Base-by-base conservation (phyloP, 1,140 invertebrate genomes). In the fruit fly (Drosophila melanogaster) region DNA sequence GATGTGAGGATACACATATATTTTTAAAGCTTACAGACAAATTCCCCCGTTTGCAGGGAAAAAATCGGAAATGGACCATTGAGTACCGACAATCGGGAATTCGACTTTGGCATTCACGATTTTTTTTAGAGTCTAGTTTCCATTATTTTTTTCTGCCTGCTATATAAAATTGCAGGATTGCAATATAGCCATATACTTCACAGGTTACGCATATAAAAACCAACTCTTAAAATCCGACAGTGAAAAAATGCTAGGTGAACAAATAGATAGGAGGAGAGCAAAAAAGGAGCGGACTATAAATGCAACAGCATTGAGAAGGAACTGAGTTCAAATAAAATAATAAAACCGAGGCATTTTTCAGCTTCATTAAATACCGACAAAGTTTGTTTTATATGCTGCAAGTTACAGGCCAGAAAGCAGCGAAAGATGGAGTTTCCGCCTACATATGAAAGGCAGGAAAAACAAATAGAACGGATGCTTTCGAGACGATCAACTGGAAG, bases 311-410 rank as follows among this genome's bases (percentile, higher is more conserved):
- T 41, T 35, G 49, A 38, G 54, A 49, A 35, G 47, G 62, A 46
- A 55, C 38, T 38, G 19, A 73, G 71, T 79, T 66, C 77, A 81
- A 79, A 81, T 79, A 79, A 79, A 81, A 81, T 79, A 79, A 41
- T 61, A 76, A 81, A 80, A 67, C 77, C 72, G 58, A 81, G 54
- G 77, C 73, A 80, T 81, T 81, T 81, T 81, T 81, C 79, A 81
- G 79, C 79, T 81, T 81, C 78, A 81, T 81, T 81, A 81, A 80
- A 74, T 81, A 77, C 77, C 79, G 78, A 69, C 79, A 81, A 81
- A 81, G 79, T 81, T 81, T 81, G 73, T 80, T 81, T 81, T 77
- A 81, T 81, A 62, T 77, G 79, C 72, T 67, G 77, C 72, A 43
- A 72, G 66, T 62, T 66, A 56, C 71, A 62, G 61, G 59, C 59